Evolutionary conservation across 2,888 invertebrate genomes (phyloP).

Genomic region (Hirtodrosophila confusa): DNA sequence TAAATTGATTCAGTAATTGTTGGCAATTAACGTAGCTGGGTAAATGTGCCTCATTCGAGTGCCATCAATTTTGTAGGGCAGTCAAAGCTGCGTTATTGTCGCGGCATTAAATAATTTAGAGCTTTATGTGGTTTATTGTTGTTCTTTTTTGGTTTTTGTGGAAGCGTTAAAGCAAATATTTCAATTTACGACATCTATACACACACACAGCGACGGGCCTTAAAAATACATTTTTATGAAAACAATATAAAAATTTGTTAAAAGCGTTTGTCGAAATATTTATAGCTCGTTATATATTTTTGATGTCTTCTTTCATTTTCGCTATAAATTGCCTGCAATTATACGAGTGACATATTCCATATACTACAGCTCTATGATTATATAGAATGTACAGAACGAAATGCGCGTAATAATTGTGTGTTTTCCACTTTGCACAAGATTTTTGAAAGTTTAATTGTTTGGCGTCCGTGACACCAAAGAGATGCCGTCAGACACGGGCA

Average conservation of each 20-base stretch:
- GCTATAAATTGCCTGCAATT: conserved; percentile 60
- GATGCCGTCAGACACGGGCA: background rate
- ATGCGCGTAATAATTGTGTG: conserved; percentile 1
- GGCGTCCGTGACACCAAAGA: conserved; percentile 26
- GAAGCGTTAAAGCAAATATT: conserved; percentile 56
- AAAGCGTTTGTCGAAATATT: conserved; percentile 57
- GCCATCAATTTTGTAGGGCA: conserved; percentile 34
- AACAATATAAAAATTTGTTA: conserved; percentile 36
- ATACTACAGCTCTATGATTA: background rate
- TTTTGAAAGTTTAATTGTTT: conserved; percentile 39
- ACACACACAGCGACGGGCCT: conserved; percentile 7
- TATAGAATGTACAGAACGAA: background rate
- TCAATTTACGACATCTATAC: conserved; percentile 43
- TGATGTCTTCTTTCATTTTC: conserved; percentile 30
- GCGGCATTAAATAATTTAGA: conserved; percentile 50
- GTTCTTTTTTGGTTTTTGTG: conserved; percentile 11
- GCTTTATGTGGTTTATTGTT: conserved; percentile 24
- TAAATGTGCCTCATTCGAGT: background rate
- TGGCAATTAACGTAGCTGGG: background rate
- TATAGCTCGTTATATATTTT: conserved; percentile 40
- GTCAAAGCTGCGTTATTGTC: conserved; percentile 40
- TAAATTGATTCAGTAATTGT: conserved; percentile 58
- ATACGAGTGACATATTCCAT: conserved; percentile 38
- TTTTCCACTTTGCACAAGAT: conserved; percentile 2
- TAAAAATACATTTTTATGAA: conserved; percentile 43